Conservation (phyloP, 1,140 invertebrate species). For the Cyphomyrmex costatus region DNA sequence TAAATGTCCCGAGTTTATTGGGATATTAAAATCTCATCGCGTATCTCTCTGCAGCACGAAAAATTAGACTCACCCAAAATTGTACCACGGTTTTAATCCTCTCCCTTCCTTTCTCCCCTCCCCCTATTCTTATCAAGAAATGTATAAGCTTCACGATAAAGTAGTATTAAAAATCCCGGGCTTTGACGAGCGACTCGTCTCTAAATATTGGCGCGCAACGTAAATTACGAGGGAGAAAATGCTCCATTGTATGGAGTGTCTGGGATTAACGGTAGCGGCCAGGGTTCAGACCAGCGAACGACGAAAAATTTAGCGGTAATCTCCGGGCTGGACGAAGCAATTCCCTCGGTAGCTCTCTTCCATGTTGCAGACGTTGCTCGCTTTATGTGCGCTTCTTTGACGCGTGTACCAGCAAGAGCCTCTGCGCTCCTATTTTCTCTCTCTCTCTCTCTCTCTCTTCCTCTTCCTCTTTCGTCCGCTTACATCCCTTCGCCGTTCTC, state of each 20-base stretch:
- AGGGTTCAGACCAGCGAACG: conserved; percentile 62
- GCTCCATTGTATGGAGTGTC: conserved; percentile 50
- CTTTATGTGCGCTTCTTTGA: conserved; percentile 82
- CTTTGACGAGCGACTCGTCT: conserved; percentile 11
- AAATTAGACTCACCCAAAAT: background rate
- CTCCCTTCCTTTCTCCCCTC: background rate
- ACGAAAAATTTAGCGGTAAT: conserved; percentile 83
- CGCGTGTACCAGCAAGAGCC: conserved; percentile 67
- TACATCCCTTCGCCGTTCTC: conserved; percentile 42
- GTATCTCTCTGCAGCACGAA: background rate
- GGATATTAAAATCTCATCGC: background rate
- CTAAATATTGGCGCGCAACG: conserved; percentile 66
- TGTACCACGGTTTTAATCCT: background rate
- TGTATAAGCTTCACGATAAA: background rate
- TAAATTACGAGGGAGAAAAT: conserved; percentile 56
- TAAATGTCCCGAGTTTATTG: conserved; percentile 14
- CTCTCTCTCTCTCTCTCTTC: background rate
- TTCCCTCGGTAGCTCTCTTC: conserved; percentile 71
- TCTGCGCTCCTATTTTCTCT: conserved; percentile 20
- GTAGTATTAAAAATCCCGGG: conserved; percentile 18
- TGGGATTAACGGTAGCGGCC: conserved; percentile 63
- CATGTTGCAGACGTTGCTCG: conserved; percentile 76
- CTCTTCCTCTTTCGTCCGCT: conserved; percentile 25
- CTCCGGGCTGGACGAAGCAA: conserved; percentile 76
- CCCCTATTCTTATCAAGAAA: background rate